phyloP scores from a whole-genome alignment of 1,140 invertebrate species.

The Uloborus diversus region DNA sequence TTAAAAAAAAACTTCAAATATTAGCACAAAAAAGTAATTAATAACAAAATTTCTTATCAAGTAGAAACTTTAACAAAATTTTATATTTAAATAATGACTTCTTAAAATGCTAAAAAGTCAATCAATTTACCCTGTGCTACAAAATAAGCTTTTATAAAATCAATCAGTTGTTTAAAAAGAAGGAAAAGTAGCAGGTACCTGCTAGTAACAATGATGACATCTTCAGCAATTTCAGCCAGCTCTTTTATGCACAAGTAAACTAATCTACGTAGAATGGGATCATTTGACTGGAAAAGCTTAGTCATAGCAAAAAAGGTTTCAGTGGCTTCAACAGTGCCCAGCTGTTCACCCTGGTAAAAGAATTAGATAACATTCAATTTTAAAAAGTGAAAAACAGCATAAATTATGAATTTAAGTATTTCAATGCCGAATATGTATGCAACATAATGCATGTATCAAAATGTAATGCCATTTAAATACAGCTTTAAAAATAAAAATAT shows the following conservation, averaged over 20 bases:
- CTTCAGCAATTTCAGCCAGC: slow-evolving; percentile 91
- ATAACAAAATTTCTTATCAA: too few relatives aligned
- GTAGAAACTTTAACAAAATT: too few relatives aligned
- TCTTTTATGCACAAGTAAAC: slow-evolving; percentile 99
- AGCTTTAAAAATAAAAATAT: too few relatives aligned
- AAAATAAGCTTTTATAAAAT: too few relatives aligned
- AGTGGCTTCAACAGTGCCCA: slow-evolving; percentile 94
- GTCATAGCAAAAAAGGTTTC: slow-evolving; percentile 99
- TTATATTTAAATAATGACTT: too few relatives aligned
- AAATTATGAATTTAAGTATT: not conserved
- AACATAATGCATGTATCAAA: not conserved
- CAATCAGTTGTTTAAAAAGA: too few relatives aligned
- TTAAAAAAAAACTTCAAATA: too few relatives aligned
- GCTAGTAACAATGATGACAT: slow-evolving; percentile 97
- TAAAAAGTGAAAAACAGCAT: not conserved
- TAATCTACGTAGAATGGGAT: slow-evolving; percentile 91
- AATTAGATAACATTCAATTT: not conserved
- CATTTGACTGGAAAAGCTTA: slow-evolving; percentile 97
- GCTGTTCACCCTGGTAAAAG: slow-evolving; percentile 77
- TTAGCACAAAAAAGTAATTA: too few relatives aligned
- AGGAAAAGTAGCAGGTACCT: too few relatives aligned
- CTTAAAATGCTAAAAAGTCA: too few relatives aligned
- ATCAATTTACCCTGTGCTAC: too few relatives aligned
- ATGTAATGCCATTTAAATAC: too few relatives aligned
- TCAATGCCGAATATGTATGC: not conserved